Evolutionary conservation across 1,140 invertebrate genomes (phyloP).

Genomic region (Ctenoplectra terminalis): DNA sequence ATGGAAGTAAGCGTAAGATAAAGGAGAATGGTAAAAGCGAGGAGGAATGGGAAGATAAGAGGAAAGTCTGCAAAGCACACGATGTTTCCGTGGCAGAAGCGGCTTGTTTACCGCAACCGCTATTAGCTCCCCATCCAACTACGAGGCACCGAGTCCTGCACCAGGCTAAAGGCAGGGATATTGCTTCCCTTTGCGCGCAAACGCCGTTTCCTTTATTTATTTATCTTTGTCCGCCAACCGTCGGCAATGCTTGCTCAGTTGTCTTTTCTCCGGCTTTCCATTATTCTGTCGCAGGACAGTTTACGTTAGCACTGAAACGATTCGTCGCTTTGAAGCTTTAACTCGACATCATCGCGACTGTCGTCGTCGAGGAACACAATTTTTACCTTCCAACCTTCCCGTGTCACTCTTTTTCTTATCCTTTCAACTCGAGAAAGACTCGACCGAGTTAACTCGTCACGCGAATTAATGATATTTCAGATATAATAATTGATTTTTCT

Average conservation of each 20-base stretch:
- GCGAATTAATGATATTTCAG: too few relatives aligned
- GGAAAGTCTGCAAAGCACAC: slow-evolving; percentile 57
- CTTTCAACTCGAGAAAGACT: too few relatives aligned
- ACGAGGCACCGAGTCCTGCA: slow-evolving; percentile 39
- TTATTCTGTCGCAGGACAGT: slow-evolving; percentile 65
- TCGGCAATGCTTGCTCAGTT: slow-evolving; percentile 38
- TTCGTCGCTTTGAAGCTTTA: slow-evolving; percentile 63
- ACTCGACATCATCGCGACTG: slow-evolving; percentile 29
- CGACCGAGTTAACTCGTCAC: too few relatives aligned
- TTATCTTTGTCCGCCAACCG: slow-evolving; percentile 74
- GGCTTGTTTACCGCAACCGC: slow-evolving; percentile 74
- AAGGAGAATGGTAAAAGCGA: slow-evolving; percentile 32
- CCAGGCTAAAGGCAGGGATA: slow-evolving; percentile 70
- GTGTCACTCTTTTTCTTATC: neutral
- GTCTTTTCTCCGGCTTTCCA: slow-evolving; percentile 52
- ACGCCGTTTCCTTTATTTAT: slow-evolving; percentile 76
- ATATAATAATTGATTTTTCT: too few relatives aligned
- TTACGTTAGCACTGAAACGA: slow-evolving; percentile 63
- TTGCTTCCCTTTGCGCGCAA: slow-evolving; percentile 75
- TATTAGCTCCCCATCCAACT: slow-evolving; percentile 70
- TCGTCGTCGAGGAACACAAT: neutral
- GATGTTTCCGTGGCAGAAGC: slow-evolving; percentile 71
- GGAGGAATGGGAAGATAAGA: slow-evolving; percentile 55
- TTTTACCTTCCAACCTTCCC: neutral
- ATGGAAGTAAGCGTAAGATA: slow-evolving; percentile 44